Percentiles rank a stretch among this genome's conserved stretches.
These are phyloP conservation scores for Anhinga anhinga DNA, from an alignment of 2,113 vertebrate species.

Conservation along the genomic window DNA sequence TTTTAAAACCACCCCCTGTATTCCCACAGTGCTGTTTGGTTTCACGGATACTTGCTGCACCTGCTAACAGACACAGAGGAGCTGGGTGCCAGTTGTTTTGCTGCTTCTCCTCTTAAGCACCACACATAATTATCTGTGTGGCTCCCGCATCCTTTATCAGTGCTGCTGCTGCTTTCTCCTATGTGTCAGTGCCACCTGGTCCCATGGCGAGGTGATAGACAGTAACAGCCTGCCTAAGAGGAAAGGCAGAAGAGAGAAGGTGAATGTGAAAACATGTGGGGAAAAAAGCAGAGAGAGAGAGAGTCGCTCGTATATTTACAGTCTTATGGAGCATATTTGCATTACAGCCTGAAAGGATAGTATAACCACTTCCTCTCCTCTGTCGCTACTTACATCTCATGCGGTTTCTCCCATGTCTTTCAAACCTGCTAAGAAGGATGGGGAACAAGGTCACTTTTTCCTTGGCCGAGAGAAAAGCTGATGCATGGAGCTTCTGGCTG, in stretches of 20 bases:
- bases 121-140: neutral
- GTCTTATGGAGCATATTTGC: neutral
- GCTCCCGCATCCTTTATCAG: neutral
- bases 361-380: neutral
- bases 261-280: neutral
- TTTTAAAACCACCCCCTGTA: neutral
- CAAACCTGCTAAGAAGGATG: neutral
- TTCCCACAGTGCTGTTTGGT: neutral
- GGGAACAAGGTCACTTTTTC: neutral
- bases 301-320: neutral
- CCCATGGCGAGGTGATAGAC: neutral
- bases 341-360: neutral
- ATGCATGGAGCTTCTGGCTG: neutral
- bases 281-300: neutral
- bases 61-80: neutral
- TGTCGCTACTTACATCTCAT: neutral
- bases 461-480: slow-evolving; percentile 4
- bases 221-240: neutral
- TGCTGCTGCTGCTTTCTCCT: neutral
- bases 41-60: neutral
- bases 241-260: neutral
- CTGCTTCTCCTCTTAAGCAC: neutral
- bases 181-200: neutral
- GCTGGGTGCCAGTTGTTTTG: neutral
- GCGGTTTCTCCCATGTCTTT: neutral